Evolutionary conservation across 2,797 vertebrate species (phyloP).

Genomic region (Falco novaeseelandiae): DNA sequence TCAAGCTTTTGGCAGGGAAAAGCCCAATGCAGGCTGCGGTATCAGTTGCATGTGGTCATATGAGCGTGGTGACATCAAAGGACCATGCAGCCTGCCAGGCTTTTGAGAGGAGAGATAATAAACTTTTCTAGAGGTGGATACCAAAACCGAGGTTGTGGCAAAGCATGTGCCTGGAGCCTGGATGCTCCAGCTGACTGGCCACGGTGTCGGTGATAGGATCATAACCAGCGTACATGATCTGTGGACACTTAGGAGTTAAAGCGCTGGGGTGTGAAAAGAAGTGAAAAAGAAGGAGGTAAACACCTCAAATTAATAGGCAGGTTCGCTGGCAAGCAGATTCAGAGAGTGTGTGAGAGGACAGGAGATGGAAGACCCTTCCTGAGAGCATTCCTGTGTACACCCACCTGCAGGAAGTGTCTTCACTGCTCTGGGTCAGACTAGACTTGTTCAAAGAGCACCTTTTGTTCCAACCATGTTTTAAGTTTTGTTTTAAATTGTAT

Average conservation of each 20-base stretch:
- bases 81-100: neutral
- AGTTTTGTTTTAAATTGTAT: conserved; percentile 23
- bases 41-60: neutral
- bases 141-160: neutral
- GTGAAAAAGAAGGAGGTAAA: neutral
- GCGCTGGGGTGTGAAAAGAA: neutral
- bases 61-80: neutral
- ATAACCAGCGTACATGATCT: neutral
- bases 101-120: neutral
- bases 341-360: neutral
- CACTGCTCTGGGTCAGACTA: neutral
- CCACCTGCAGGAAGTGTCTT: neutral
- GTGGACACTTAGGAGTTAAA: neutral
- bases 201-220: rapidly evolving
- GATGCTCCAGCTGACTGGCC: neutral
- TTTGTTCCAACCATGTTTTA: conserved; percentile 30
- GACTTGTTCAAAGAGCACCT: conserved; percentile 43
- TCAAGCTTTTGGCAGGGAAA: neutral
- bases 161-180: neutral
- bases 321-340: neutral
- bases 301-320: neutral
- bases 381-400: neutral
- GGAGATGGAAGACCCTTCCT: neutral
- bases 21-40: neutral
- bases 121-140: neutral